Evolutionary conservation across 2,888 invertebrate species (phyloP).

Genomic region (Aelia acuminata): DNA sequence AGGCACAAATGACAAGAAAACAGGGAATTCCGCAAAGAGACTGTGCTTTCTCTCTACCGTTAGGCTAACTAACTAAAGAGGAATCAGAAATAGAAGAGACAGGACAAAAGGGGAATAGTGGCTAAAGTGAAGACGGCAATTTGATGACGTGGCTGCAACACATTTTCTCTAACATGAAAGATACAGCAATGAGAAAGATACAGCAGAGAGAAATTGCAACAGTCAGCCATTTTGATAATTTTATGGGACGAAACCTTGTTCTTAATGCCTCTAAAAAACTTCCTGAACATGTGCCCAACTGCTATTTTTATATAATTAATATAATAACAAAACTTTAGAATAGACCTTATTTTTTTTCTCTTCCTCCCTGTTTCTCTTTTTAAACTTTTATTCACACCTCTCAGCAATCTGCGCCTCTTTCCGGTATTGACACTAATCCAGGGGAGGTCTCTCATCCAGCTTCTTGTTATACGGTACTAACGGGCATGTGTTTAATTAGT

Average conservation of each 20-base stretch:
- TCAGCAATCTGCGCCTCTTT: too few relatives aligned
- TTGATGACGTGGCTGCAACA: not conserved
- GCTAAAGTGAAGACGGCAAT: slow-evolving; percentile 1
- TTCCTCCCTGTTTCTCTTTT: too few relatives aligned
- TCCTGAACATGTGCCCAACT: not conserved
- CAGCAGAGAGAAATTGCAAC: not conserved
- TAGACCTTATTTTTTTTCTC: too few relatives aligned
- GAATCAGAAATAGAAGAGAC: not conserved
- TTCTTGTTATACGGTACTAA: too few relatives aligned
- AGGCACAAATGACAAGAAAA: not conserved
- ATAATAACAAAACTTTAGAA: too few relatives aligned
- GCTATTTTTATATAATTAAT: too few relatives aligned
- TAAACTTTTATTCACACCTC: too few relatives aligned
- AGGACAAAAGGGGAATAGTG: not conserved
- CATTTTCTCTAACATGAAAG: not conserved
- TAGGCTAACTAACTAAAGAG: slow-evolving; percentile 17
- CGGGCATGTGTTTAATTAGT: too few relatives aligned
- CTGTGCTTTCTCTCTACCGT: not conserved
- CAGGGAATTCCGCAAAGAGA: not conserved
- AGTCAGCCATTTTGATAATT: not conserved
- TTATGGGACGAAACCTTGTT: not conserved
- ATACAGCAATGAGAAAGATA: not conserved
- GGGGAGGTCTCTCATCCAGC: too few relatives aligned
- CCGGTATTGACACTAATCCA: too few relatives aligned
- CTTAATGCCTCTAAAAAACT: not conserved